These are phyloP conservation scores for Ascaphus truei DNA, from an alignment of 2,113 vertebrate species.

Conservation along the genomic window DNA sequence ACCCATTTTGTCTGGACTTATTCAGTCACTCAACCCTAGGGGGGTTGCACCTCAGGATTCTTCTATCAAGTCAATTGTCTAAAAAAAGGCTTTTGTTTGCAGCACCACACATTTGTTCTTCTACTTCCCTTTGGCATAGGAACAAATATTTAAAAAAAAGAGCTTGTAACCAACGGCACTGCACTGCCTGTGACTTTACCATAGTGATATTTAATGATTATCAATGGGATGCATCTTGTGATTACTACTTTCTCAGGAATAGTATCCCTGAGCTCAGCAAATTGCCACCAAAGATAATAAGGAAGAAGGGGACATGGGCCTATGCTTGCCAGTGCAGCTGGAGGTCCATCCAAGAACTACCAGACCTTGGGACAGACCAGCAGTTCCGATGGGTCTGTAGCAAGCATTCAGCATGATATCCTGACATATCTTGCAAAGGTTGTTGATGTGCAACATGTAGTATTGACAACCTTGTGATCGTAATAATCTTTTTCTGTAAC, in stretches of 20 bases:
- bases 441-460: too few species aligned
- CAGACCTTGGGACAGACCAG: constrained; percentile 63
- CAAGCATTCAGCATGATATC: constrained; percentile 66
- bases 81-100: too few species aligned
- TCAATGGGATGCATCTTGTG: constrained; percentile 84
- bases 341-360: constrained; percentile 63
- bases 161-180: constrained; percentile 81
- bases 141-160: constrained; percentile 77
- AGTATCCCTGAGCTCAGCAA: constrained; percentile 85
- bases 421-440: too few species aligned
- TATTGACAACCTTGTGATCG: too few species aligned
- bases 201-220: constrained; percentile 77
- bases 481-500: too few species aligned
- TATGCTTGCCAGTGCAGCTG: constrained; percentile 96
- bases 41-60: too few species aligned
- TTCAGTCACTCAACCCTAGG: too few species aligned
- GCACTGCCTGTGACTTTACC: constrained; percentile 84
- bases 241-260: constrained; percentile 92
- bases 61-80: too few species aligned
- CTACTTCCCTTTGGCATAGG: constrained; percentile 76
- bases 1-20: too few species aligned
- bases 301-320: constrained; percentile 72
- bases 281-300: constrained; percentile 71
- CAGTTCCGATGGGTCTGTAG: constrained; percentile 89
- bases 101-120: too few species aligned